Conservation (phyloP, 2,113 vertebrate genomes). For the Emydura subglobosa region DNA sequence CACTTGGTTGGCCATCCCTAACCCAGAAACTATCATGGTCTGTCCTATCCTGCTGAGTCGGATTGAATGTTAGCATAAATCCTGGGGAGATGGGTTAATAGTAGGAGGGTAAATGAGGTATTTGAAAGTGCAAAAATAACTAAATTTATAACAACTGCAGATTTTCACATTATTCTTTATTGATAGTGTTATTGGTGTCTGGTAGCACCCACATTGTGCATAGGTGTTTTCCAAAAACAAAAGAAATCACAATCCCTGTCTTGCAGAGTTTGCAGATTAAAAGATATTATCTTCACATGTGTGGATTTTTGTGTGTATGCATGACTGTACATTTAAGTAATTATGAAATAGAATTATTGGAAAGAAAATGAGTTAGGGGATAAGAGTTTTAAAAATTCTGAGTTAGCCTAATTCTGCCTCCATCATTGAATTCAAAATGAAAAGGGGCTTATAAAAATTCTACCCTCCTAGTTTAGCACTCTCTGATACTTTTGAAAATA, state of each 20-base stretch:
- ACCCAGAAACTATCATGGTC: too few species aligned
- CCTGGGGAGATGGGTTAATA: background rate
- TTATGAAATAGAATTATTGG: background rate
- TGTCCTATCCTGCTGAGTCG: background rate
- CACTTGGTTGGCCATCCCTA: too few species aligned
- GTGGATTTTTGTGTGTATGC: background rate
- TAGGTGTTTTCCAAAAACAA: background rate
- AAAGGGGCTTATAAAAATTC: background rate
- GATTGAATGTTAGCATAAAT: background rate
- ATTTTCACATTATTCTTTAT: background rate
- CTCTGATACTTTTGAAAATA: fast-evolving
- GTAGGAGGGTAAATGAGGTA: background rate
- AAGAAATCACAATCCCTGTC: background rate
- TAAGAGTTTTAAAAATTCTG: background rate
- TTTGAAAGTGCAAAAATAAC: background rate
- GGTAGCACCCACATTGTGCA: background rate
- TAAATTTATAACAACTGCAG: background rate
- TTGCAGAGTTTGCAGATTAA: background rate
- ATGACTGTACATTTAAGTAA: background rate
- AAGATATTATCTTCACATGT: background rate
- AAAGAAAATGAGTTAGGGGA: background rate
- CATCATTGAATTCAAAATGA: fast-evolving
- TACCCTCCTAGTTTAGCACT: fast-evolving
- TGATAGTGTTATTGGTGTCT: too few species aligned
- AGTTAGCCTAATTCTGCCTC: background rate